These are phyloP conservation scores for Mormyrops attenuatus DNA, from an alignment of 2,797 vertebrate species.

Conservation along the genomic window DNA sequence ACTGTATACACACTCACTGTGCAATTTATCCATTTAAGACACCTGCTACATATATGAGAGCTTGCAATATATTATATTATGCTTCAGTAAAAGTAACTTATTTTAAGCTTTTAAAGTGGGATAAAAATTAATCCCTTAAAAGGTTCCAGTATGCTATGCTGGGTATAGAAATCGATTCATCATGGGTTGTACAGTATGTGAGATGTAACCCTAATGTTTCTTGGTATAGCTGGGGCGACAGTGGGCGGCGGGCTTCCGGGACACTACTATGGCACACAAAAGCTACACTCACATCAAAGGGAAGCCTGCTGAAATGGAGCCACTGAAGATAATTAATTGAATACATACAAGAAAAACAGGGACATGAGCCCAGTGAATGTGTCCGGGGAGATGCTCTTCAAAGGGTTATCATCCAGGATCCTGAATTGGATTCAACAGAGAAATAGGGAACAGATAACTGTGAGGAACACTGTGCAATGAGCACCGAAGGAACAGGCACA, in stretches of 20 bases:
- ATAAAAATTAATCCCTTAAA: neutral
- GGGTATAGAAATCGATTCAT: neutral
- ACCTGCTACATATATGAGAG: neutral
- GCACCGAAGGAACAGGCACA: neutral
- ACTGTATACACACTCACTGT: neutral
- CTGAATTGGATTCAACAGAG: slow-evolving; percentile 31
- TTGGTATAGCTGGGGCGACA: neutral
- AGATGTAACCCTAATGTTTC: neutral
- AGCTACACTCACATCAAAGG: neutral
- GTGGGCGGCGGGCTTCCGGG: neutral
- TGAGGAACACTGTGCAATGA: neutral
- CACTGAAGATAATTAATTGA: neutral
- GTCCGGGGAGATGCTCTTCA: slow-evolving; percentile 49
- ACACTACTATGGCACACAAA: neutral
- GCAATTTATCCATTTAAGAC: neutral
- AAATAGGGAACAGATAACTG: neutral
- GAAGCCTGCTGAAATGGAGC: neutral
- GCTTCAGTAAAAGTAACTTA: neutral
- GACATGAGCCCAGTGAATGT: slow-evolving; percentile 51
- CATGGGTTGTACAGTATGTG: neutral
- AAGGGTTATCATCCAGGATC: slow-evolving; percentile 60
- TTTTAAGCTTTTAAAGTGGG: neutral
- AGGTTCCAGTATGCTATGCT: neutral
- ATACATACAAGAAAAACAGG: slow-evolving; percentile 54
- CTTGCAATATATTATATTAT: neutral